Evolutionary conservation across 2,888 invertebrate species (phyloP).

Genomic region (Ariolimax columbianus): DNA sequence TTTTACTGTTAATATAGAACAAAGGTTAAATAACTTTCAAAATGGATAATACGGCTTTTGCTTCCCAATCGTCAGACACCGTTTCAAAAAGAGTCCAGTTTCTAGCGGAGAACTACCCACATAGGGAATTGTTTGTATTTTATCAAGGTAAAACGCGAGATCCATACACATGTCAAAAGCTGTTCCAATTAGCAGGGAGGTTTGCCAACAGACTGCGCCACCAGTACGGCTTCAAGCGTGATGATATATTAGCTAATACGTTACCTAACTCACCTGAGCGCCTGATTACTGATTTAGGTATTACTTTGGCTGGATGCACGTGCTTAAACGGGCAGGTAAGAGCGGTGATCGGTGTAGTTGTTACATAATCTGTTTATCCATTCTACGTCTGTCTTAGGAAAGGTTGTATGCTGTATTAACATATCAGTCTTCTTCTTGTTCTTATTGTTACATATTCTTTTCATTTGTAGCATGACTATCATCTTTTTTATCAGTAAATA

Average conservation of each 20-base stretch:
- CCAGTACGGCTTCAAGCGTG: not conserved
- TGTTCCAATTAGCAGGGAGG: not conserved
- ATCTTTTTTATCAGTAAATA: no score
- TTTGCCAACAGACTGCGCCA: slow-evolving; percentile 25
- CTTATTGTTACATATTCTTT: no score
- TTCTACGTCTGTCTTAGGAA: no score
- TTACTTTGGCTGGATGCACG: slow-evolving; percentile 12
- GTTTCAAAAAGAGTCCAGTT: not conserved
- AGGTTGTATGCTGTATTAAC: no score
- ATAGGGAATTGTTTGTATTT: slow-evolving; percentile 27
- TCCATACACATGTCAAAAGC: not conserved
- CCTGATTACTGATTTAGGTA: slow-evolving; percentile 18
- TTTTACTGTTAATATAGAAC: no score
- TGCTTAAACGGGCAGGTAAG: slow-evolving; percentile 21
- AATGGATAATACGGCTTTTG: not conserved
- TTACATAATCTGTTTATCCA: no score
- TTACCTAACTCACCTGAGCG: slow-evolving; percentile 38
- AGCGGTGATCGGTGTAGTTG: no score
- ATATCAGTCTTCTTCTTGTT: no score
- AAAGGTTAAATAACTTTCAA: no score
- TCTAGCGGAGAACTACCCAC: slow-evolving; percentile 12
- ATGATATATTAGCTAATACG: slow-evolving; percentile 23
- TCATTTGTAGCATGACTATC: no score
- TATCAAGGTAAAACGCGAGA: not conserved
- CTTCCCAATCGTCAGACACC: not conserved